A percentile compares a stretch with the other conserved stretches of the same genome.
These are phyloP conservation scores for Acronicta leporina DNA, from an alignment of 2,888 invertebrate genomes.

Conservation along the genomic window DNA sequence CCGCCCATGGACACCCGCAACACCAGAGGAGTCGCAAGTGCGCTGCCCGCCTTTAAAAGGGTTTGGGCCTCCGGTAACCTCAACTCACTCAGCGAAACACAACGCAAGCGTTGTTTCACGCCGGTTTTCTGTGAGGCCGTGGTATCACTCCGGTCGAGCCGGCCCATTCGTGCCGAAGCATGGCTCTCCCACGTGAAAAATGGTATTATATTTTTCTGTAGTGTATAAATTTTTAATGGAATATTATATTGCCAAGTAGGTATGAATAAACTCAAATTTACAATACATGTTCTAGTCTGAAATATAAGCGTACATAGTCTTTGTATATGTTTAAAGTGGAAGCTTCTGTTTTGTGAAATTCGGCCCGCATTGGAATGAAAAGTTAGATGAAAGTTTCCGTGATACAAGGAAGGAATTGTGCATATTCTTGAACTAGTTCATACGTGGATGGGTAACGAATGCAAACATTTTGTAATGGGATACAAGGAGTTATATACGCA, in stretches of 20 bases:
- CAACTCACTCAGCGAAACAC: too few relatives aligned
- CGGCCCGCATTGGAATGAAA: slow-evolving; percentile 59
- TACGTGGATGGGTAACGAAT: slow-evolving; percentile 39
- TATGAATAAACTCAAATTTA: slow-evolving; percentile 40
- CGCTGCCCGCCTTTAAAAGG: too few relatives aligned
- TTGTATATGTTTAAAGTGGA: slow-evolving; percentile 43
- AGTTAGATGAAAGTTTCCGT: slow-evolving; percentile 56
- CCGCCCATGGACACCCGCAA: too few relatives aligned
- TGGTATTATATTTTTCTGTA: slow-evolving; percentile 10
- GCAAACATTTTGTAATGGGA: slow-evolving; percentile 40
- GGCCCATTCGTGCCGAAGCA: too few relatives aligned
- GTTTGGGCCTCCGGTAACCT: too few relatives aligned
- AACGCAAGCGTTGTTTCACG: too few relatives aligned
- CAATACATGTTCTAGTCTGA: slow-evolving; percentile 37
- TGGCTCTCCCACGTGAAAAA: too few relatives aligned
- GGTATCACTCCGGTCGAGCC: too few relatives aligned
- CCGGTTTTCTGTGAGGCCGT: too few relatives aligned
- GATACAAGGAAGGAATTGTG: slow-evolving; percentile 56
- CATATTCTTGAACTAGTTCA: slow-evolving; percentile 53
- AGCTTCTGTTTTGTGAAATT: slow-evolving; percentile 57
- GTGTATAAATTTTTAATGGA: background rate
- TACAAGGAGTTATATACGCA: slow-evolving; percentile 8
- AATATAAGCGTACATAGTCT: slow-evolving; percentile 41
- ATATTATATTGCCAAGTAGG: slow-evolving; percentile 16
- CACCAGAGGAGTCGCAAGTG: too few relatives aligned